These are phyloP conservation scores for Aldrovandia affinis DNA, from an alignment of 2,797 vertebrate genomes.

Conservation along the genomic window DNA sequence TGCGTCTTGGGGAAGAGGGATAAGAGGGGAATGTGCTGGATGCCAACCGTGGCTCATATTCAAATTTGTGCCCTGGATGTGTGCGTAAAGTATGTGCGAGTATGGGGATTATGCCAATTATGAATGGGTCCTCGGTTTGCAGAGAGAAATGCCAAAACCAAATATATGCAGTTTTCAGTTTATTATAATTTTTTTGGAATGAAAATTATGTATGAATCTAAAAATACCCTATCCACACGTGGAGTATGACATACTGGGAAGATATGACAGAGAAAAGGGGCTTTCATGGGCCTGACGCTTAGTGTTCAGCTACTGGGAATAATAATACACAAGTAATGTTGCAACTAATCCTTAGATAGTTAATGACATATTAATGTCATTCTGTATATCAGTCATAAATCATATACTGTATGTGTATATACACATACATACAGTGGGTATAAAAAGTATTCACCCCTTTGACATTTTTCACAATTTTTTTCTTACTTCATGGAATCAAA, in stretches of 20 bases:
- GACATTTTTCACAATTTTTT: too few relatives aligned
- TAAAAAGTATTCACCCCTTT: too few relatives aligned
- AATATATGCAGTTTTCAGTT: neutral
- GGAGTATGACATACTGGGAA: neutral
- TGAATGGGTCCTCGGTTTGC: neutral
- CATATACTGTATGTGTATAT: too few relatives aligned
- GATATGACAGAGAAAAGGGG: neutral
- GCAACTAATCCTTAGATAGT: too few relatives aligned
- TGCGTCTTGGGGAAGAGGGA: neutral
- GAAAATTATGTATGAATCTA: neutral
- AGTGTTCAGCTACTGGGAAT: neutral
- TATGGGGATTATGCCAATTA: neutral
- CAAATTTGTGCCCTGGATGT: neutral
- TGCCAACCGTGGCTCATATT: neutral
- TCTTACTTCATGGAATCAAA: too few relatives aligned
- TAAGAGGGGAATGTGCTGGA: neutral
- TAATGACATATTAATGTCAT: too few relatives aligned
- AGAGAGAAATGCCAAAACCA: neutral
- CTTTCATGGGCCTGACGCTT: neutral
- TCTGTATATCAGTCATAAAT: too few relatives aligned
- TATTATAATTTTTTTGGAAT: too few relatives aligned
- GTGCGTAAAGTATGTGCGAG: neutral
- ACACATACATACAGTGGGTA: too few relatives aligned
- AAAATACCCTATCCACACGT: neutral
- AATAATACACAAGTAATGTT: neutral